Conservation (phyloP, 1,140 invertebrate species). For the Patella vulgata region DNA sequence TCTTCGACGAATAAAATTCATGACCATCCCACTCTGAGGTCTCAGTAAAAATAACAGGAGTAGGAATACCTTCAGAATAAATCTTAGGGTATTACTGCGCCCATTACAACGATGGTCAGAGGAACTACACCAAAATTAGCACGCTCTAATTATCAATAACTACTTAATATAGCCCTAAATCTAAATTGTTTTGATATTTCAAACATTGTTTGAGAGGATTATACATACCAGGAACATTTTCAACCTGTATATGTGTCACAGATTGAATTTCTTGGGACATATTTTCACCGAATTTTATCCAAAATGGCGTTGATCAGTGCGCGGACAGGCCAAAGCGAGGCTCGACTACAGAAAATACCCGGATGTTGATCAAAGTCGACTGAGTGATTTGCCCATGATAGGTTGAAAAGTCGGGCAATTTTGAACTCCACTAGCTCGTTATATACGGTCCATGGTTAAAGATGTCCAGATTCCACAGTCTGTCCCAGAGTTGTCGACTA, state of each 20-base stretch:
- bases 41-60: constrained; percentile 23
- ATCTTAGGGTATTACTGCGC: constrained; percentile 51
- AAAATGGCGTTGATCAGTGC: constrained; percentile 52
- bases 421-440: too few relatives aligned
- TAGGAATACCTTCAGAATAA: constrained; percentile 43
- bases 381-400: too few relatives aligned
- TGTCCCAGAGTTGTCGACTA: too few relatives aligned
- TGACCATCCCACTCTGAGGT: too few relatives aligned
- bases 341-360: constrained; percentile 23
- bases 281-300: constrained; percentile 49
- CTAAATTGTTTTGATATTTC: constrained; percentile 1
- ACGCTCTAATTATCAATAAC: constrained; percentile 10
- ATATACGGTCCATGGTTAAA: too few relatives aligned
- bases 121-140: constrained; percentile 38
- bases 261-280: constrained; percentile 53
- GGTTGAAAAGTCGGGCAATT: too few relatives aligned
- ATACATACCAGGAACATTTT: constrained; percentile 55
- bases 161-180: background rate
- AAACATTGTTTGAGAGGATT: background rate
- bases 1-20: too few relatives aligned
- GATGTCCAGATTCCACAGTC: too few relatives aligned
- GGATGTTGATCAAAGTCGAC: constrained; percentile 35
- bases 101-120: constrained; percentile 25
- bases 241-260: constrained; percentile 54
- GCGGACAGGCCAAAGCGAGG: constrained; percentile 30